Evolutionary conservation across 2,113 vertebrate genomes (phyloP), one percentile per base, ranked within the genome.

Genomic region (Sapayoa aenigma): DNA sequence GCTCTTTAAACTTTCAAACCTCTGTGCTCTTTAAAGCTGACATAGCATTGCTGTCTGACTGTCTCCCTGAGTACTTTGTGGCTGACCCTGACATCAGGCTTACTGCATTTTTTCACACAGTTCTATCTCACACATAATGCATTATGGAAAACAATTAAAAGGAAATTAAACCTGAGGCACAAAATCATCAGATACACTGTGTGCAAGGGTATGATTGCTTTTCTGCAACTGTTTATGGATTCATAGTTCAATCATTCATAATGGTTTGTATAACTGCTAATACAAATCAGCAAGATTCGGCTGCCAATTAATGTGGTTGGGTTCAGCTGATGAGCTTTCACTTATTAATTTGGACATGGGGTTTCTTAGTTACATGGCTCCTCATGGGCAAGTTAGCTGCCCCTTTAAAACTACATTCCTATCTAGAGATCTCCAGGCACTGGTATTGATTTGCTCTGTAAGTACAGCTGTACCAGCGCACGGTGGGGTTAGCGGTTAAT

Each of bases 401-500:
- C 91, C 94, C 90, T 96, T 80, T 91, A 87, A 87, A 96, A 65
- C 55, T 35, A 24, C 59, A 86, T 89, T 93, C 90, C 96, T 90
- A 77, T 31, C 86, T 41, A 87, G 47, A 84, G 91, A 82, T 86
- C 84, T 72, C 72, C 89, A 93, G 82, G 69, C 90, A 94, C 90
- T 97, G 87, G 76, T 94, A 97, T 91, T 50, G 95, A 97, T 97
- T 97, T 93, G 83, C 90, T 94, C 9, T 71, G 50, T 46, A 88
- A 95, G 95, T 90, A 92, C 82, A 95, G 92, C 92, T 93, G 94
- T 91, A 90, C 85, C 85, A 89, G 91, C 56, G 89, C 84, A 76
- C 95, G 25, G 78, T 6, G 3, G 93, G 96, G 95, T 76, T 94
- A 93, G 89, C 65, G 25, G 96, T 97, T 97, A 97, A 97, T 97